phyloP scores from a whole-genome alignment of 2,797 vertebrate species.

The Lates japonicus region DNA sequence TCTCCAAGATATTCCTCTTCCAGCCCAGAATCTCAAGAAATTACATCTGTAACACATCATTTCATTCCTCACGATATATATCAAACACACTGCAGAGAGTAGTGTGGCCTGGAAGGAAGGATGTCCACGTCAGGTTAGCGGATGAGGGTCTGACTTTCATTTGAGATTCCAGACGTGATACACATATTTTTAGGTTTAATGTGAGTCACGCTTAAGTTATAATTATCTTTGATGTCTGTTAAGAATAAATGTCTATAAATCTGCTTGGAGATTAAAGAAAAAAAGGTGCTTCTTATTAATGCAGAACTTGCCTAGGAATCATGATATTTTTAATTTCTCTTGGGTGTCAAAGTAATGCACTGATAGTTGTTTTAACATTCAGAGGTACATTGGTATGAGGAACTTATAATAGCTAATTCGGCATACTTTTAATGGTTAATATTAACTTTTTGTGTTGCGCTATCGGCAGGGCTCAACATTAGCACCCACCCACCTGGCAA shows the following conservation, averaged over 20 bases:
- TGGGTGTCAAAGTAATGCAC: background rate
- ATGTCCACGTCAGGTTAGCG: background rate
- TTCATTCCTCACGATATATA: background rate
- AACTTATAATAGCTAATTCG: background rate
- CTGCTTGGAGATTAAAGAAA: too few species aligned
- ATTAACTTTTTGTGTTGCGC: background rate
- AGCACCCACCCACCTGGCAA: too few species aligned
- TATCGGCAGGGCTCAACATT: too few species aligned
- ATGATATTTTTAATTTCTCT: too few species aligned
- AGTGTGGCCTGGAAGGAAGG: background rate
- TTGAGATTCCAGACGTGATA: too few species aligned
- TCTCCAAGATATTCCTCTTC: background rate
- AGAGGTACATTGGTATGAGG: background rate
- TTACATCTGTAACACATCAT: background rate
- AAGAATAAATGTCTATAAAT: background rate
- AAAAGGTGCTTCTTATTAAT: too few species aligned
- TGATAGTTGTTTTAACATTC: background rate
- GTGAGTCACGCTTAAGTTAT: background rate
- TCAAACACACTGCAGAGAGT: too few species aligned
- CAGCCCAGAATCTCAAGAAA: background rate
- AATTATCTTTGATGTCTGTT: background rate
- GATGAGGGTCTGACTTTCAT: background rate
- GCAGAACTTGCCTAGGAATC: background rate
- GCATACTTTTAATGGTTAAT: background rate
- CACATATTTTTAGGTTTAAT: background rate